phyloP scores from a whole-genome alignment of 2,888 invertebrate genomes.

The Platerodrilus igneus region DNA sequence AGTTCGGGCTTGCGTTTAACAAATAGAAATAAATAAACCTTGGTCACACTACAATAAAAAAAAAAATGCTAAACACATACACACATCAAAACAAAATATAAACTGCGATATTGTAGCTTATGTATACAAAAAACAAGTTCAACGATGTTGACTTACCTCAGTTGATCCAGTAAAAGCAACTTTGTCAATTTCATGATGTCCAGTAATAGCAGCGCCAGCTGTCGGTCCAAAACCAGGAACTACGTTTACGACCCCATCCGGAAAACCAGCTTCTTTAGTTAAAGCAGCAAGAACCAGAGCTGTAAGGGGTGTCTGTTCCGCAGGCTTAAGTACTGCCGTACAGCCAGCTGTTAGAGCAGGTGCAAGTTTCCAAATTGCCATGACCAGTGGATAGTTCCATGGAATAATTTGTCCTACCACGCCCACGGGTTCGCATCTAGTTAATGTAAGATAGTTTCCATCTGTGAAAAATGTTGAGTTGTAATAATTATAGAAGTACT shows the following conservation, averaged over 20 bases:
- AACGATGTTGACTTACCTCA: slow-evolving; percentile 48
- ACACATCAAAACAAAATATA: too few relatives aligned
- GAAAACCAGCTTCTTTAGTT: slow-evolving; percentile 74
- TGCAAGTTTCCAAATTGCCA: slow-evolving; percentile 79
- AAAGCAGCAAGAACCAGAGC: slow-evolving; percentile 71
- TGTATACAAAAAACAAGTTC: too few relatives aligned
- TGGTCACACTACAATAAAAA: too few relatives aligned
- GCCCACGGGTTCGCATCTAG: slow-evolving; percentile 69
- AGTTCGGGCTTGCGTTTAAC: too few relatives aligned
- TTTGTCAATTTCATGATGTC: slow-evolving; percentile 67
- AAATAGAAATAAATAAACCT: too few relatives aligned
- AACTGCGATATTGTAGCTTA: too few relatives aligned
- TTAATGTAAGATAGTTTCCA: slow-evolving; percentile 59
- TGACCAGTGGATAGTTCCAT: slow-evolving; percentile 76
- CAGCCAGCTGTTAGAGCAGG: slow-evolving; percentile 64
- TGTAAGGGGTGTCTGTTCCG: slow-evolving; percentile 80
- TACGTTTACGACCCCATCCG: slow-evolving; percentile 73
- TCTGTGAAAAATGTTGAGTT: slow-evolving; percentile 44
- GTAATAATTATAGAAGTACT: slow-evolving; percentile 5
- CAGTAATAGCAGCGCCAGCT: slow-evolving; percentile 66
- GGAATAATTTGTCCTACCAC: slow-evolving; percentile 78
- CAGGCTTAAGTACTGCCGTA: slow-evolving; percentile 74
- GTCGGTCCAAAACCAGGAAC: slow-evolving; percentile 71
- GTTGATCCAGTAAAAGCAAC: slow-evolving; percentile 80
- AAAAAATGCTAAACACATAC: too few relatives aligned